Evolutionary conservation across 2,113 vertebrate species (phyloP).

Genomic region (Ptyas mucosa): DNA sequence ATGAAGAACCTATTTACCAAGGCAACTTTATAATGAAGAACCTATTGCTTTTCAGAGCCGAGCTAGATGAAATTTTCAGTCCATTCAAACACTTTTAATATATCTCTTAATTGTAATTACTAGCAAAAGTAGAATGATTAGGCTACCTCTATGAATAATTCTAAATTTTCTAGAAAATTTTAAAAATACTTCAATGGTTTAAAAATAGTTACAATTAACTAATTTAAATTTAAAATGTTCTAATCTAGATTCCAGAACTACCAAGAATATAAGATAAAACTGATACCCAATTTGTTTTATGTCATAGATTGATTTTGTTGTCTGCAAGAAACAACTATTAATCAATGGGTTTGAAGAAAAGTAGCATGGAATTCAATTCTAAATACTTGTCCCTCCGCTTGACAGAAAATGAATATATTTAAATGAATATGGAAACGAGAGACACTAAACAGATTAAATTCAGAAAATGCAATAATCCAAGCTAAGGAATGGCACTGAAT

Average conservation of each 20-base stretch:
- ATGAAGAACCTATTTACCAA: background rate
- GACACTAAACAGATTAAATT: constrained; percentile 13
- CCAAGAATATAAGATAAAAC: background rate
- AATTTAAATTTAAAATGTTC: background rate
- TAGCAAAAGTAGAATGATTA: background rate
- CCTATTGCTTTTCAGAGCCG: background rate
- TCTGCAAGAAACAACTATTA: background rate
- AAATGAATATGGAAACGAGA: background rate
- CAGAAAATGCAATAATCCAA: background rate
- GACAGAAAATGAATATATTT: constrained; percentile 7
- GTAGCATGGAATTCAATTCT: rapidly evolving
- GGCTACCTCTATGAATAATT: background rate
- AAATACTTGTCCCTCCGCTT: background rate
- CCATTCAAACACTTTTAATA: background rate
- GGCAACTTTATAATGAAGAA: too few relatives aligned
- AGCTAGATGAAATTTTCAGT: background rate
- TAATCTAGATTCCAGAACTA: background rate
- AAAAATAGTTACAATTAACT: background rate
- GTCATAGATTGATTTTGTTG: background rate
- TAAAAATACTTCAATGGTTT: background rate
- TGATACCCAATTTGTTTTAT: background rate
- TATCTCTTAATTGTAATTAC: background rate
- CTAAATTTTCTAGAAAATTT: background rate
- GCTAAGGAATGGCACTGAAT: constrained; percentile 16
- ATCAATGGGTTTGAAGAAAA: constrained; percentile 11